These are phyloP conservation scores for Linnaemya tessellans DNA, from an alignment of 2,888 invertebrate species.

Conservation along the genomic window DNA sequence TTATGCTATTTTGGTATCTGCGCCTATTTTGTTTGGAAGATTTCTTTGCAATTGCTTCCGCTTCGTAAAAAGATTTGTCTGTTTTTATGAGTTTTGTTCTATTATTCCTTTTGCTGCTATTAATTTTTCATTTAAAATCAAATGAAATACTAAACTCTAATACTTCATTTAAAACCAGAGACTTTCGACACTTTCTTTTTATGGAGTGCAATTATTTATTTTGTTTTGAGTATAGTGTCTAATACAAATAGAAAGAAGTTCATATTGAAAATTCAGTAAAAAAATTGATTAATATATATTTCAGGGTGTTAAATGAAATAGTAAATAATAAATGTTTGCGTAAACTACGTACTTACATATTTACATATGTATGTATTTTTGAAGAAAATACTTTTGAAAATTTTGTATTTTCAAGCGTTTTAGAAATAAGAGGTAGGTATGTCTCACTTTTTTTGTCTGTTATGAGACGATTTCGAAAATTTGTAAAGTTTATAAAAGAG, in stretches of 20 bases:
- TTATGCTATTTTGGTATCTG: conserved; percentile 28
- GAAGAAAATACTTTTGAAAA: too few species aligned
- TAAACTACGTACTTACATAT: too few species aligned
- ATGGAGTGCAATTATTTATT: neutral
- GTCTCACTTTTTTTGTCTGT: too few species aligned
- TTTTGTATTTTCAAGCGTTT: too few species aligned
- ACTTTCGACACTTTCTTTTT: conserved; percentile 31
- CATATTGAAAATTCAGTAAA: neutral
- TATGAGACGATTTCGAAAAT: too few species aligned
- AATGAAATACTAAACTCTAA: neutral
- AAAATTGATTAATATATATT: too few species aligned
- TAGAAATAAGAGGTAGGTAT: too few species aligned
- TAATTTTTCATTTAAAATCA: conserved; percentile 15
- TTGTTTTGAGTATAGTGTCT: neutral
- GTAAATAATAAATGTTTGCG: too few species aligned
- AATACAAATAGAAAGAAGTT: neutral
- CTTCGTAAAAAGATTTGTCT: conserved; percentile 52
- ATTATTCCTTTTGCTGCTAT: conserved; percentile 15
- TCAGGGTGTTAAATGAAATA: too few species aligned
- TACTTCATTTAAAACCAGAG: neutral
- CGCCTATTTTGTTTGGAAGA: conserved; percentile 49
- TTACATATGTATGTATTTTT: too few species aligned
- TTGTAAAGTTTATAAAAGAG: too few species aligned
- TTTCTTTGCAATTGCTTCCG: conserved; percentile 65
- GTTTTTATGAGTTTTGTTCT: conserved; percentile 39